Evolutionary conservation across 2,797 vertebrate genomes (phyloP), one percentile per base, ranked within the genome.

Genomic region (Sternarchorhynchus goeldii): DNA sequence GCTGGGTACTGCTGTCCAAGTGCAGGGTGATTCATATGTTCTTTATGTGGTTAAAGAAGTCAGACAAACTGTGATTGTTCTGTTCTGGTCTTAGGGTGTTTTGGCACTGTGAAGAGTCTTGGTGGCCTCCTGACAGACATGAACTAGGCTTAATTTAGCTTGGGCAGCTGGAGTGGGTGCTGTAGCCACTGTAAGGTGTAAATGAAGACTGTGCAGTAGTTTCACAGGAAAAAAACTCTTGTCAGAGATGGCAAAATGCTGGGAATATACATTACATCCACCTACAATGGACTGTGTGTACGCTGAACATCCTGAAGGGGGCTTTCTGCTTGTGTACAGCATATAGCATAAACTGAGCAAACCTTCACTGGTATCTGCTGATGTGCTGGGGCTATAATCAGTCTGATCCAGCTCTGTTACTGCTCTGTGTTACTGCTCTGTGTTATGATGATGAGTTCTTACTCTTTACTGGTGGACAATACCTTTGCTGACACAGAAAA

Each of bases 91-190:
- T 20, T 20, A 64, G 68, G 5, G 21, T 59, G 39, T 63, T 41
- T 64, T 25, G 7, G 25, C 25, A 14, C 21, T 14, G 18, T 57
- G 50, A 57, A 34, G 41, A 5, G 53, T 25, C 17, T 18, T 18
- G 56, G 53, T 62, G 64, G 57, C 56, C 31, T 56, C 31, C 32
- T 73, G 79, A 62, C 79, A 81, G 79, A 73, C 20, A 17, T 62
- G 60, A 75, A 36, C 67, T 53, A 32, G 68, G 58, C 79, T 73
- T 77, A 73, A 77, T 77, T 81, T 81, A 81, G 75, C 76, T n/a
- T 64, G 60, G 78, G 45, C 59, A 60, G 79, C 71, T n/a, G 10
- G 75, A 21, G 74, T 39, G 74, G 59, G 39, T 32, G 75, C 66
- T 55, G 55, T 34, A 55, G 62, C 68, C 41, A 6, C 59, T 58